Percentiles rank a stretch among this genome's conserved stretches.
Evolutionary conservation across 2,888 invertebrate genomes (phyloP).

Genomic region (Trissolcus japonicus): DNA sequence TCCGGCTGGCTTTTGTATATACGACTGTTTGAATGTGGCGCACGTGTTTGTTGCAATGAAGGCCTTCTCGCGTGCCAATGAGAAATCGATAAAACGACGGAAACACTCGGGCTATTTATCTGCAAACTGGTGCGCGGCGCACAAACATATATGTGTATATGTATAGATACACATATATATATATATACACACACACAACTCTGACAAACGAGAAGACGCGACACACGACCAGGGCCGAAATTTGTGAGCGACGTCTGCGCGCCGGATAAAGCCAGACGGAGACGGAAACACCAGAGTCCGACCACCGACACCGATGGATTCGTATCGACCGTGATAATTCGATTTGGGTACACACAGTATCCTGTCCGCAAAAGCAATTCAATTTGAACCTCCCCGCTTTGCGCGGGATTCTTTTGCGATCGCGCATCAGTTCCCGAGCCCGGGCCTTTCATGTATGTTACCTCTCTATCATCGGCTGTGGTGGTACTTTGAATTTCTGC

Average conservation of each 20-base stretch:
- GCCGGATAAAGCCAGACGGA: conserved; percentile 19
- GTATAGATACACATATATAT: no score
- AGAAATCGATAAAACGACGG: conserved; percentile 54
- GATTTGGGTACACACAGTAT: conserved; percentile 46
- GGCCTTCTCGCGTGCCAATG: conserved; percentile 49
- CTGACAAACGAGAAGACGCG: conserved; percentile 46
- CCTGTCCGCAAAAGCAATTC: conserved; percentile 55
- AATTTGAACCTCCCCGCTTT: conserved; percentile 31
- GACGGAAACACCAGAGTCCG: conserved; percentile 21
- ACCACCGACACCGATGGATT: conserved; percentile 46
- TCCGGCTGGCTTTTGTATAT: conserved; percentile 22
- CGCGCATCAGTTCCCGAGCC: conserved; percentile 24
- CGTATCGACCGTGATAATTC: conserved; percentile 56
- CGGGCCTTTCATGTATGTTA: conserved; percentile 6
- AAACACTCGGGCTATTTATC: conserved; percentile 47
- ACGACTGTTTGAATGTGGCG: conserved; percentile 47
- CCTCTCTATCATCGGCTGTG: no score
- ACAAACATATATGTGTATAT: not conserved
- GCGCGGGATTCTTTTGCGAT: conserved; percentile 26
- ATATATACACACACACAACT: conserved; percentile 13
- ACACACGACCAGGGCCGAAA: conserved; percentile 12
- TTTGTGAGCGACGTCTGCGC: conserved; percentile 14
- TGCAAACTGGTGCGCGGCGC: conserved; percentile 26
- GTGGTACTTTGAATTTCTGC: conserved; percentile 12
- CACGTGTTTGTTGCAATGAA: conserved; percentile 43